phyloP scores from a whole-genome alignment of 2,113 vertebrate species.

The Strigops habroptila region DNA sequence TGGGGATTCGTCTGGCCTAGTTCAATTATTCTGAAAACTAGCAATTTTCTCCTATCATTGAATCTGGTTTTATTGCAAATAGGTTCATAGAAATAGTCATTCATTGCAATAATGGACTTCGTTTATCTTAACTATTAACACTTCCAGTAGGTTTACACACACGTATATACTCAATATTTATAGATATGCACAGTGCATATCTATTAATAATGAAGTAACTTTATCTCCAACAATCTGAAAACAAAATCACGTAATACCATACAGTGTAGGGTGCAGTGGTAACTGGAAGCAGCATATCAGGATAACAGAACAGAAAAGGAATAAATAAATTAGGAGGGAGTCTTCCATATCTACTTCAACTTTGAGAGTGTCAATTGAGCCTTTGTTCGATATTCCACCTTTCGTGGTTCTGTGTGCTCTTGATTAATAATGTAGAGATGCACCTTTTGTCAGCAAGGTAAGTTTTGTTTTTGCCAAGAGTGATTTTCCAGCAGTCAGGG shows the following conservation, averaged over 20 bases:
- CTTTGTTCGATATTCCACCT: constrained; percentile 56
- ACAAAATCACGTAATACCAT: constrained; percentile 69
- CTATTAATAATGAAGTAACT: constrained; percentile 74
- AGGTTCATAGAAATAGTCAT: constrained; percentile 55
- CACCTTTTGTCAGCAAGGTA: constrained; percentile 29
- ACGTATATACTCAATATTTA: constrained; percentile 62
- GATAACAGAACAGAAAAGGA: constrained; percentile 60
- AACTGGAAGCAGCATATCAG: constrained; percentile 66
- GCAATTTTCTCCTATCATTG: constrained; percentile 60
- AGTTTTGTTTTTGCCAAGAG: constrained; percentile 48
- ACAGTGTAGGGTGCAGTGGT: constrained; percentile 40
- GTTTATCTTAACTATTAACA: constrained; percentile 74
- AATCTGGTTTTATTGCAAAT: constrained; percentile 67
- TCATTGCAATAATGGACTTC: constrained; percentile 69
- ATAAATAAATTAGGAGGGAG: constrained; percentile 84
- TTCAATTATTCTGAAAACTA: constrained; percentile 68
- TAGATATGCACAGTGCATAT: constrained; percentile 42
- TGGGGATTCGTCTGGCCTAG: constrained; percentile 14
- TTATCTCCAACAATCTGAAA: constrained; percentile 66
- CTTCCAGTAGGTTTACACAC: constrained; percentile 47
- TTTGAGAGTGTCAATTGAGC: constrained; percentile 62
- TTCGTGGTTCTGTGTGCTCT: not conserved
- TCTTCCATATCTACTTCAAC: constrained; percentile 71
- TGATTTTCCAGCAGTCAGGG: constrained; percentile 41
- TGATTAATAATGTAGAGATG: constrained; percentile 57